Percentiles rank a stretch among this genome's conserved stretches.
These are phyloP conservation scores for Dromaius novaehollandiae DNA, from an alignment of 2,113 vertebrate species.

Conservation along the genomic window DNA sequence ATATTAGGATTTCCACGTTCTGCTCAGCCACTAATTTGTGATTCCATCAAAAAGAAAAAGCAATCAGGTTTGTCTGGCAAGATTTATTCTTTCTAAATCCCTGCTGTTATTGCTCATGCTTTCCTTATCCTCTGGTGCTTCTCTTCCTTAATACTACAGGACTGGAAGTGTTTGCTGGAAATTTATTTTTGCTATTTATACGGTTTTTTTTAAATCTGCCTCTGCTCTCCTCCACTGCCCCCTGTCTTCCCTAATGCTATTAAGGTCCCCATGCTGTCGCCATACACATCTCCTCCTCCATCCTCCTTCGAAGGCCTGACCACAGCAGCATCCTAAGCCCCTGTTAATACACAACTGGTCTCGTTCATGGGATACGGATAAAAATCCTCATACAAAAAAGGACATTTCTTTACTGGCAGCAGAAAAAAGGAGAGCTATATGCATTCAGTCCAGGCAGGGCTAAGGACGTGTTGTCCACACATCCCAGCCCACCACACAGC, in stretches of 20 bases:
- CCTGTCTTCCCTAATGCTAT: slow-evolving; percentile 26
- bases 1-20: slow-evolving; percentile 68
- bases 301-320: neutral
- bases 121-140: slow-evolving; percentile 67
- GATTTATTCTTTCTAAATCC: slow-evolving; percentile 70
- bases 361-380: neutral
- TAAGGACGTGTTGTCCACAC: neutral
- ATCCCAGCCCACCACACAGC: neutral
- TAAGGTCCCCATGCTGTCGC: neutral
- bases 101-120: slow-evolving; percentile 68
- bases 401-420: neutral
- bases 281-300: accelerated
- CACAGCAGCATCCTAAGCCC: neutral
- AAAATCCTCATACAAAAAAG: neutral
- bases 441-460: neutral
- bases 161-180: slow-evolving; percentile 58
- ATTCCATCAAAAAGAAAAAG: slow-evolving; percentile 72
- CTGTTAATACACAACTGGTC: neutral
- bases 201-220: slow-evolving; percentile 53
- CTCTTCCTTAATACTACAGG: slow-evolving; percentile 52
- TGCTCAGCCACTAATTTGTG: slow-evolving; percentile 64
- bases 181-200: slow-evolving; percentile 58
- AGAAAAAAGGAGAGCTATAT: neutral
- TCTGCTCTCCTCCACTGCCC: slow-evolving; percentile 45
- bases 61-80: slow-evolving; percentile 71